Evolutionary conservation across 2,888 invertebrate genomes (phyloP), one percentile per base, ranked within the genome.

Genomic region (Helicoverpa assulta): DNA sequence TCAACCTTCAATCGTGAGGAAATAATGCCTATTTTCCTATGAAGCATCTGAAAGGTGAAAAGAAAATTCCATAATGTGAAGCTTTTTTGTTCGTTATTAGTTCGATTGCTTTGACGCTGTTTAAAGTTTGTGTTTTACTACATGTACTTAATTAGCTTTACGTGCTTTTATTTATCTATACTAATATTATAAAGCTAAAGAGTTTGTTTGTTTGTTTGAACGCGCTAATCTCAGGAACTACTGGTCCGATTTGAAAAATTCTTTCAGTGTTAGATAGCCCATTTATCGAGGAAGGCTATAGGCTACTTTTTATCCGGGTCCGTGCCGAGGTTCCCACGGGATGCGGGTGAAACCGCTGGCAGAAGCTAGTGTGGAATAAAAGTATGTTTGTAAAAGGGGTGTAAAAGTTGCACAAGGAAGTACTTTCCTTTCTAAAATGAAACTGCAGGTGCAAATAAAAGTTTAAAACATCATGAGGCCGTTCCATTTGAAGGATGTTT

Each of bases 31-130:
- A 70, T 76, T 69, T 67, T 69, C 19, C 43, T 51, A 14, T 60
- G 12, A 62, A 12, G 8, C 5, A 10, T 16, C 26, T 5, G 18
- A 29, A 55, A 52, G 21, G 54, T 56, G 69, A 65, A 76, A 58
- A 57, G 65, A 80, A 81, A 75, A 79, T 66, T 72, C 58, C 51
- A 47, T 75, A 73, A 80, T 68, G 50, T 67, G 71, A 73, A 80
- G 61, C 56, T 67, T 67, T 40, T 78, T 76, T 70, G 55, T 71
- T 64, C 37, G 66, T 78, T 75, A 71, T 67, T 73, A 76, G 63
- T 59, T 71, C 64, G 64, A 80, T 82, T 82, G 72, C 67, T 69
- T 73, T 55, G 75, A 61, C 55, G 53, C 59, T 66, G 37, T 68
- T 73, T 53, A 57, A 70, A 61, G 51, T 71, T 47, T 56, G 55